Evolutionary conservation across 1,140 invertebrate species (phyloP), one percentile per base, ranked within the genome.

Genomic region (Hycleus phaleratus): DNA sequence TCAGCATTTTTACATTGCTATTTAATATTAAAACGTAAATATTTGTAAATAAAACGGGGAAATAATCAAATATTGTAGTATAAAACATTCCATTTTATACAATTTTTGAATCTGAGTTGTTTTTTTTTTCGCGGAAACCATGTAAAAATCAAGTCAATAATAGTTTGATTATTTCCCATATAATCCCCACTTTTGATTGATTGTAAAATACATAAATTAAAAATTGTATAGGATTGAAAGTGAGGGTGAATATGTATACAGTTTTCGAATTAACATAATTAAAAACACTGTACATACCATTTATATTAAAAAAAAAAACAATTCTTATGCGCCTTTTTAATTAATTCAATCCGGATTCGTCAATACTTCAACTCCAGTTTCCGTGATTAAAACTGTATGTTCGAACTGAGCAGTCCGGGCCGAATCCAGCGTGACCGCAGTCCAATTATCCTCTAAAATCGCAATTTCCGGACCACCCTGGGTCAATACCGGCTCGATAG

Each of bases 401-500:
- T 97, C 95, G 60, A 85, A 87, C 78, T 97, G 94, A 26, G 93
- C 93, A 12, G 89, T 83, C 68, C 93, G 77, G 4, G 87, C 80
- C 66, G 84, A 75, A 69, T 97, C 93, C 5, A 77, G 57, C 0
- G 88, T 93, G 0, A 91, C 76, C 5, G 86, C 85, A 1, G 93
- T 96, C 93, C 93, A 97, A 0, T 86, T 85, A 75, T 97, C 93
- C 42, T 90, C 82, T 25, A 92, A 75, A 44, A 95, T 76, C 2
- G 82, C 74, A 24, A 90, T 78, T 18, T 86, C 76, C 8, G 78
- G 72, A 2, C 66, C 72, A 0, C 93, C 93, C 67, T 92, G 83
- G 12, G 82, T 82, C 12, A 97, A 68, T 10, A 90, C 84, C n/a
- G 95, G 95, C 71, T 97, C 94, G 44, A 97, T 90, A 1, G 94